A percentile compares a stretch with the other conserved stretches of the same genome.
phyloP scores from a whole-genome alignment of 2,797 vertebrate species.

The Coracias cyanogaster region DNA sequence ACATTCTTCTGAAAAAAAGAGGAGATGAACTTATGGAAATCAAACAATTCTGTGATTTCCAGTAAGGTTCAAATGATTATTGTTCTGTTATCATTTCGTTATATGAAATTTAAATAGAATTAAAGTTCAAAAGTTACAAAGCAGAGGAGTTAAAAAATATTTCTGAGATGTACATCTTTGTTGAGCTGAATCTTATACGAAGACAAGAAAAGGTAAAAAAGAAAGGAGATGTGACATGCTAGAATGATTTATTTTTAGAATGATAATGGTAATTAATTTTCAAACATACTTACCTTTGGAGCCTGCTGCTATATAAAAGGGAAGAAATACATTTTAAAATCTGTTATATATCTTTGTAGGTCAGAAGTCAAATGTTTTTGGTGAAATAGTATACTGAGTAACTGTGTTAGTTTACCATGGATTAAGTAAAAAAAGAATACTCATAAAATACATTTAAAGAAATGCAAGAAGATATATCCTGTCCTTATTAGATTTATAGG shows the following conservation, averaged over 20 bases:
- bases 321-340: background rate
- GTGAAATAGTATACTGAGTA: background rate
- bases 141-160: background rate
- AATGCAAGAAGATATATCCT: background rate
- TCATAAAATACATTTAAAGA: background rate
- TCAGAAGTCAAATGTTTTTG: background rate
- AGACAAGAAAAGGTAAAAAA: background rate
- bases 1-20: background rate
- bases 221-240: background rate
- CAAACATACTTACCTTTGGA: background rate
- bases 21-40: background rate
- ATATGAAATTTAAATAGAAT: background rate
- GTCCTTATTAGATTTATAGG: background rate
- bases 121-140: background rate
- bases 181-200: background rate
- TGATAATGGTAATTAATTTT: background rate
- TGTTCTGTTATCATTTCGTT: background rate
- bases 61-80: background rate
- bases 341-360: background rate
- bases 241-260: background rate
- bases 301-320: background rate
- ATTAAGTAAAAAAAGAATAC: background rate
- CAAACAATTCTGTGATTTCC: background rate
- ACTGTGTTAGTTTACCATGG: background rate
- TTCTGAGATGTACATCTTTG: background rate